These are phyloP conservation scores for Poeciliopsis turneri DNA, from an alignment of 2,797 vertebrate genomes.

Conservation along the genomic window DNA sequence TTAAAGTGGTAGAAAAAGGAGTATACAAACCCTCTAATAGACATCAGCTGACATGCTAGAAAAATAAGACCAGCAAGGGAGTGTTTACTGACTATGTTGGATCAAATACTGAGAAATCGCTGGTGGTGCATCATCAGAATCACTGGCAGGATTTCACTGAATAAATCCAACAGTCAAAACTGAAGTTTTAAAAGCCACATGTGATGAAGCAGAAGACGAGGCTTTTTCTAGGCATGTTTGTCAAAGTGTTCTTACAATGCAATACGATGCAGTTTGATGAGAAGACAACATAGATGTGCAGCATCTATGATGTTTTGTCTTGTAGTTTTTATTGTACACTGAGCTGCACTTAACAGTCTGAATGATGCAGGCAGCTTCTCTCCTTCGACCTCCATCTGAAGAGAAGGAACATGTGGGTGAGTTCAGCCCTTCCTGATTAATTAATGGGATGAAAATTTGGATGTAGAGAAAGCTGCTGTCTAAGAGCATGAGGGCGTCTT, in stretches of 20 bases:
- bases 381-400: constrained; percentile 6
- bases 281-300: constrained; percentile 21
- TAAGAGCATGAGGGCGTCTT: not conserved
- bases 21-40: constrained; percentile 8
- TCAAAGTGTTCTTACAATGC: constrained; percentile 21
- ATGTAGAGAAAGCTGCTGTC: not conserved
- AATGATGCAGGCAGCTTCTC: constrained; percentile 29
- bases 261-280: constrained; percentile 10
- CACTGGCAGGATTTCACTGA: constrained; percentile 17
- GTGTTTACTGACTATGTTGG: constrained; percentile 19
- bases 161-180: constrained; percentile 13
- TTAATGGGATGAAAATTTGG: constrained; percentile 24
- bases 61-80: constrained; percentile 27
- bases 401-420: constrained; percentile 17
- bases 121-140: constrained; percentile 18
- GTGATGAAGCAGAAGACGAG: not conserved
- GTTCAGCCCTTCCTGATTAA: constrained; percentile 18
- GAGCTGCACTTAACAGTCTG: constrained; percentile 27
- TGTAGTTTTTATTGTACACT: constrained; percentile 23
- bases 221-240: constrained; percentile 9
- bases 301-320: constrained; percentile 19
- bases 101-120: constrained; percentile 48
- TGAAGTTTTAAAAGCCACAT: not conserved
- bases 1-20: constrained; percentile 15
- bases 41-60: constrained; percentile 13